A percentile compares a stretch with the other conserved stretches of the same genome.
Evolutionary conservation across 2,888 invertebrate genomes (phyloP).

Genomic region (Papilio gigon): DNA sequence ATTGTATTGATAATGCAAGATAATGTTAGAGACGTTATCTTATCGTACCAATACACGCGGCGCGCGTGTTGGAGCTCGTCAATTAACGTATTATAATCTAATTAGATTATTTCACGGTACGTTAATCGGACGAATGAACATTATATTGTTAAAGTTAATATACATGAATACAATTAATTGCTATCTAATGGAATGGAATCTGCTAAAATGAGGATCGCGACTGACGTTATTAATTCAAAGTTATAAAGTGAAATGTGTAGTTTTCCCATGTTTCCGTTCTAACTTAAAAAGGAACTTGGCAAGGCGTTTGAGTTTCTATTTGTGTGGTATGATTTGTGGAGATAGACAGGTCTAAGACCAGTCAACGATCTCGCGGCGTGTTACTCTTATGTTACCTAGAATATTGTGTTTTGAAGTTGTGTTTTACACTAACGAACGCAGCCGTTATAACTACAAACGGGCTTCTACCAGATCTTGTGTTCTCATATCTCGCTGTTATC

Average conservation of each 20-base stretch:
- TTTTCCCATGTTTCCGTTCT: background rate
- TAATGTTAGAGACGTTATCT: background rate
- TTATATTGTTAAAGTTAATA: background rate
- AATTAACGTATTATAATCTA: slow-evolving; percentile 6
- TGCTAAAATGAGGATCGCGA: background rate
- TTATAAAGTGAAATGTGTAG: background rate
- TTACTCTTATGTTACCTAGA: background rate
- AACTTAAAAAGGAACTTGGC: too few relatives aligned
- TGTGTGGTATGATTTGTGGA: too few relatives aligned
- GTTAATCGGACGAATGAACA: slow-evolving; percentile 4
- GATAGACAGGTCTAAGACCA: too few relatives aligned
- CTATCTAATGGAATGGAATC: background rate
- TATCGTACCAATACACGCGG: background rate
- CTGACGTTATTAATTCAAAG: background rate
- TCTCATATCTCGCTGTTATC: slow-evolving; percentile 20
- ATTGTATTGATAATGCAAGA: background rate
- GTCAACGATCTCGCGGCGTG: background rate
- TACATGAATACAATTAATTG: background rate
- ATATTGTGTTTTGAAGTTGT: slow-evolving; percentile 12
- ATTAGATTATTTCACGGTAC: slow-evolving; percentile 6
- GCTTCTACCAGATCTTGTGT: slow-evolving; percentile 24
- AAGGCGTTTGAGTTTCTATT: too few relatives aligned
- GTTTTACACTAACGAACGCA: slow-evolving; percentile 11
- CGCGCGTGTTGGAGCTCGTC: background rate
- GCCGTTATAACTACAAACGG: slow-evolving; percentile 3